Conservation (phyloP, 2,888 invertebrate species). For the Heliconius ismenius region DNA sequence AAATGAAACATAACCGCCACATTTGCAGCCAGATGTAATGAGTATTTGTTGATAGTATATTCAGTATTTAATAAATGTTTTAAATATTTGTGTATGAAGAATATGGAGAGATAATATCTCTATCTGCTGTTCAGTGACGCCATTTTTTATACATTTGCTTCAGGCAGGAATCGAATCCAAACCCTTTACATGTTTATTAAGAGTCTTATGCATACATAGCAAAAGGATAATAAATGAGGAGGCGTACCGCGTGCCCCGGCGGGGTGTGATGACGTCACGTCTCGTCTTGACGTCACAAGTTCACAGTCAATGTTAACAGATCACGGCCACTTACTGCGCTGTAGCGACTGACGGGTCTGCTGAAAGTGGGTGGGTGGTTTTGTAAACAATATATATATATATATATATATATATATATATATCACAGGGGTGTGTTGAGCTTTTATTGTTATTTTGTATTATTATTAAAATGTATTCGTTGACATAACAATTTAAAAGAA, state of each 20-base stretch:
- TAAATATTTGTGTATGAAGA: too few species aligned
- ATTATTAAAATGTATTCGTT: not conserved
- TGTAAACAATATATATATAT: not conserved
- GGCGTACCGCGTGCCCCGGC: slow-evolving; percentile 16
- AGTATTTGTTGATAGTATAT: too few species aligned
- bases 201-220: not conserved
- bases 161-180: not conserved
- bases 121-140: too few species aligned
- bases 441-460: not conserved
- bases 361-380: slow-evolving; percentile 1
- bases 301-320: slow-evolving; percentile 28
- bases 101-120: too few species aligned
- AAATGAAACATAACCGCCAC: too few species aligned
- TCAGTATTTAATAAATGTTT: too few species aligned
- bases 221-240: not conserved
- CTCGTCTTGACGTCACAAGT: slow-evolving; percentile 28
- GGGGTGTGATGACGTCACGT: slow-evolving; percentile 25
- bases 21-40: too few species aligned
- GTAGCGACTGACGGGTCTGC: not conserved
- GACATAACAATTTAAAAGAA: not conserved
- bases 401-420: too few species aligned
- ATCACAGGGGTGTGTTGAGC: not conserved
- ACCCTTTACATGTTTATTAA: not conserved
- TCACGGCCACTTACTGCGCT: slow-evolving; percentile 7
- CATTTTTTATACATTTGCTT: too few species aligned